Base-by-base conservation (phyloP, 2,113 vertebrate genomes). In the Malurus cyaneus region DNA sequence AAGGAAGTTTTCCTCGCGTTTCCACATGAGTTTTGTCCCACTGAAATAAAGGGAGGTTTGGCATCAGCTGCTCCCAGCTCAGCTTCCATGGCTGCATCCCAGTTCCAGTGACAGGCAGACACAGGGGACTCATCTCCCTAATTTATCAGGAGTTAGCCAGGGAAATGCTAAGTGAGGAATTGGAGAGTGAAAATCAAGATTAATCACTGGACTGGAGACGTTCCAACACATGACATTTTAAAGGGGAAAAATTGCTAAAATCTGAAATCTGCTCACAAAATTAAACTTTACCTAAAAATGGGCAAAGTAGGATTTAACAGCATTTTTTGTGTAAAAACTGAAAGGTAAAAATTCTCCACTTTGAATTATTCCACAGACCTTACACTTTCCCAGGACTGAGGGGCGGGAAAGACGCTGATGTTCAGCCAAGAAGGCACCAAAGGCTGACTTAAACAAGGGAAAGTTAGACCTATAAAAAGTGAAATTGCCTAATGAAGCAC, bases 401-500 rank as follows among this genome's bases (percentile, higher is more conserved):
- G 54, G 77, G 42, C 60, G 34, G 50, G 41, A 32, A 28, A 36
- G 70, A 31, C 28, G 62, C 23, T 56, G 7, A 8, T n/a, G 34
- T 47, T 72, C 61, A 86, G 86, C 62, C 76, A 56, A 23, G 56
- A 56, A 71, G 72, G 70, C 70, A 72, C 36, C 61, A 28, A 47
- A 47, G 46, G 14, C 34, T 60, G 88, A 23, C 49, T 94, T 77
- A 92, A 86, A 85, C 70, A 73, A 74, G 44, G 31, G 54, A 31
- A 95, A 50, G 50, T 77, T 47, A 84, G 32, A 59, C 15, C 56
- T 23, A 50, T 53, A 66, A 52, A 86, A 50, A 49, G 18, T 3
- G 13, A 29, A 78, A 74, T 71, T 78, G 36, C 80, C 47, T 78
- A 65, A 74, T 70, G 94, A 91, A 93, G 64, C 80, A 21, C 67